phyloP scores from a whole-genome alignment of 2,113 vertebrate genomes.

The Gobio gobio region DNA sequence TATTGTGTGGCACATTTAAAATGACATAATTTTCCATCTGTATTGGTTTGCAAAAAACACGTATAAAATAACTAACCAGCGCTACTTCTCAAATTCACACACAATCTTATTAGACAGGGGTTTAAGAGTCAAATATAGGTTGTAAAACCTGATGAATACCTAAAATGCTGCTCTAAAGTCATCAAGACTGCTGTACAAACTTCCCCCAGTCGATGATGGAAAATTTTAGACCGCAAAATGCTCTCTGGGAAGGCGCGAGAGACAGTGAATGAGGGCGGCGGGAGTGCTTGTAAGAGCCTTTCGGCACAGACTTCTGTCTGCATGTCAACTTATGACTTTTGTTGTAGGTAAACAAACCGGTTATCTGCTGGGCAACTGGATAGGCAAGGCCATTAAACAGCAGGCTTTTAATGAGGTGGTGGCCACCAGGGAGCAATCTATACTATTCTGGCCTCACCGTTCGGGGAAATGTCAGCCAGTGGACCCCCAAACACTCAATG shows the following conservation, averaged over 20 bases:
- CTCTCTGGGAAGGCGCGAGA: constrained; percentile 34
- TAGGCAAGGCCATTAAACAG: constrained; percentile 49
- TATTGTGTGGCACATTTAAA: not conserved
- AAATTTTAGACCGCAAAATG: constrained; percentile 45
- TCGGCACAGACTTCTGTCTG: constrained; percentile 46
- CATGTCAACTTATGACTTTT: constrained; percentile 41
- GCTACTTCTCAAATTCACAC: constrained; percentile 10
- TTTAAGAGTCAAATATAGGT: constrained; percentile 41
- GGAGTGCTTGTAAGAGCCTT: constrained; percentile 28
- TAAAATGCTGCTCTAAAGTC: constrained; percentile 36
- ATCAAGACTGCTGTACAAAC: constrained; percentile 35
- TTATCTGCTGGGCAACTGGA: constrained; percentile 54
- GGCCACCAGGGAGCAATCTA: constrained; percentile 32
- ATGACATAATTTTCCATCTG: not conserved
- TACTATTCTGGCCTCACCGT: constrained; percentile 37
- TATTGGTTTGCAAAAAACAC: not conserved
- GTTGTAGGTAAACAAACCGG: constrained; percentile 44
- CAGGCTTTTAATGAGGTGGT: constrained; percentile 57
- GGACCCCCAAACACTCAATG: constrained; percentile 46
- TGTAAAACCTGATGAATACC: constrained; percentile 42
- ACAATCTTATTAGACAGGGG: constrained; percentile 41
- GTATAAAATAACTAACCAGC: not conserved
- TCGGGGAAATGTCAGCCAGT: constrained; percentile 42
- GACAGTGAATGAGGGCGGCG: not conserved
- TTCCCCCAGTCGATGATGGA: constrained; percentile 40